These are phyloP conservation scores for Oreortyx pictus DNA, from an alignment of 2,797 vertebrate genomes.

Conservation along the genomic window DNA sequence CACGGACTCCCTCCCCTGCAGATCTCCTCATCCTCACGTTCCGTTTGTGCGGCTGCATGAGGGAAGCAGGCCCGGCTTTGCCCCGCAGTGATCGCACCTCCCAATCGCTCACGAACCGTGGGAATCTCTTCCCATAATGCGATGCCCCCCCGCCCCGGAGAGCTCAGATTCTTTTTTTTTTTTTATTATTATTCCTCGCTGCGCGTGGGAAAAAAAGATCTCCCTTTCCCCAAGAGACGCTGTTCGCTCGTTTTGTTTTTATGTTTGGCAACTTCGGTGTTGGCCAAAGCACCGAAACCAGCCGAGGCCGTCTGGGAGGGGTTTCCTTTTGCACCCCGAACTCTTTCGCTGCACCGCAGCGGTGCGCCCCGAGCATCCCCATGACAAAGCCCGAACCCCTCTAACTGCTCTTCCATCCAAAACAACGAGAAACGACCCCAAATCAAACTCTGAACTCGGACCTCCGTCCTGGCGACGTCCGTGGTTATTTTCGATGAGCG, in stretches of 20 bases:
- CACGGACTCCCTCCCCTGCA: neutral
- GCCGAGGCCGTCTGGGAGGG: rapidly evolving
- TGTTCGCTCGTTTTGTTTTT: too few relatives aligned
- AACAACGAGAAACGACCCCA: rapidly evolving
- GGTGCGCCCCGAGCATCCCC: rapidly evolving
- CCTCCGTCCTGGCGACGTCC: rapidly evolving
- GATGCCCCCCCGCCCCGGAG: neutral
- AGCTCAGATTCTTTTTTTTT: rapidly evolving
- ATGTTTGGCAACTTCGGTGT: rapidly evolving
- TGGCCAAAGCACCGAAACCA: neutral
- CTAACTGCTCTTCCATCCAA: neutral
- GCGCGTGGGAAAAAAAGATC: neutral
- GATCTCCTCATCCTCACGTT: neutral
- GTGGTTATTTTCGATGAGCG: rapidly evolving
- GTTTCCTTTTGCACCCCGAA: neutral
- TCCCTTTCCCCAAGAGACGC: neutral
- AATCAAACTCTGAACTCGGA: neutral
- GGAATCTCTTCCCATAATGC: neutral
- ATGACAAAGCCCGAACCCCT: rapidly evolving
- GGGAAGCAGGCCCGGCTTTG: neutral
- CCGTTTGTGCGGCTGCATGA: rapidly evolving
- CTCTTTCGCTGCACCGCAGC: neutral
- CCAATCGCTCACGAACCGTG: rapidly evolving
- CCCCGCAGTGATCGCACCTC: neutral
- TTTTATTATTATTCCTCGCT: rapidly evolving